Evolutionary conservation across 2,888 invertebrate genomes (phyloP).

Genomic region (Oscheius sp.): DNA sequence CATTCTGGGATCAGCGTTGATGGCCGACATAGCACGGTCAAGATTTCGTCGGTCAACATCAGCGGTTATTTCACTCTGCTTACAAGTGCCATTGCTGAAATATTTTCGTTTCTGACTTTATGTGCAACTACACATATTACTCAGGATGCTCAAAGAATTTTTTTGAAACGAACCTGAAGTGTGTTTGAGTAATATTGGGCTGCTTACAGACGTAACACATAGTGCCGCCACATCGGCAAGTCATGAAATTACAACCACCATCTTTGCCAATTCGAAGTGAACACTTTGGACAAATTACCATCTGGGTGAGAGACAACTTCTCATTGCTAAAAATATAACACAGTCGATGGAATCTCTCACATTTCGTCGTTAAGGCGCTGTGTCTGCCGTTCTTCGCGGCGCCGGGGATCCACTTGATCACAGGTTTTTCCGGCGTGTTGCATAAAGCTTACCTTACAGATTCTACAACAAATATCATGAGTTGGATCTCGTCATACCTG

Average conservation of each 20-base stretch:
- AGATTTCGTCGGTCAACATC: neutral
- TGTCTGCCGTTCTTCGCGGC: neutral
- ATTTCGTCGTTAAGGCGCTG: neutral
- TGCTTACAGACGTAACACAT: slow-evolving; percentile 27
- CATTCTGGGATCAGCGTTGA: no score
- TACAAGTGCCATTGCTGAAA: neutral
- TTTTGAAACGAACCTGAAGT: neutral
- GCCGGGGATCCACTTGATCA: slow-evolving; percentile 18
- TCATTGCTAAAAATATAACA: slow-evolving; percentile 2
- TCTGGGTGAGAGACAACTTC: neutral
- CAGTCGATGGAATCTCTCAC: neutral
- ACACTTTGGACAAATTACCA: slow-evolving; percentile 23
- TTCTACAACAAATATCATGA: neutral
- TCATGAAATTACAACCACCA: slow-evolving; percentile 16
- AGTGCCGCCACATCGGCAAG: neutral
- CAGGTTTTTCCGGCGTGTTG: slow-evolving; percentile 25
- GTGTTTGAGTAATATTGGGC: neutral
- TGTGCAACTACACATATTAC: no score
- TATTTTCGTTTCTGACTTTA: no score
- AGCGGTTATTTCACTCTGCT: neutral
- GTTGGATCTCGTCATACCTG: neutral
- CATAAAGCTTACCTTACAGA: slow-evolving; percentile 9
- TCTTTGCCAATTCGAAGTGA: neutral
- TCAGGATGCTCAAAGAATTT: no score
- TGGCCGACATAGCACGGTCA: neutral